Evolutionary conservation across 2,113 vertebrate species (phyloP), one percentile per base, ranked within the genome.

Genomic region (Hypomesus transpacificus): DNA sequence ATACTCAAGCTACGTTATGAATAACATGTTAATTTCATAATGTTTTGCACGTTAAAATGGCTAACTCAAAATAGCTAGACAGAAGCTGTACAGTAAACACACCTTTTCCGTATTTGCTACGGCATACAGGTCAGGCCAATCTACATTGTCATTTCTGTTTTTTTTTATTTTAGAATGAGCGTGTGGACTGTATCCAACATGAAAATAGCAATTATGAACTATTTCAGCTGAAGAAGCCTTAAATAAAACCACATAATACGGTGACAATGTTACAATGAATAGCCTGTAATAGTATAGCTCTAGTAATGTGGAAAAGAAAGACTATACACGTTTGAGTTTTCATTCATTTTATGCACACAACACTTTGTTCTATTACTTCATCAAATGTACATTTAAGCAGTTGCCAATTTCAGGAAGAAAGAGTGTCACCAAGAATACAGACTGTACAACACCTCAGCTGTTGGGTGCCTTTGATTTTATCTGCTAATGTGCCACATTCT

Each of bases 91-190:
- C 31, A 34, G 72, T 77, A 21, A 39, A 56, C 24, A 34, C 63
- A 58, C 54, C 54, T 17, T 56, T 76, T 73, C 67, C 22, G 34
- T n/a, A 21, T 70, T 84, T 80, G 4, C 77, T 87, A 90, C 80
- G 89, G 89, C 75, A 79, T 70, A 70, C 21, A 61, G 69, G 24
- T 8, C 0, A 26, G 82, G 78, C 78, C 72, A 64, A 24, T 31
- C 21, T 59, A 22, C 4, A 14, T 14, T 59, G 20, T 1, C 57
- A 24, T 6, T 59, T 9, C 57, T 14, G 13, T 16, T 58, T 34
- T 8, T 34, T 8, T 34, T 34, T 34, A 34, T 34, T 34, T 34
- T 5, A 34, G 7, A 34, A 34, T 13, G 39, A 13, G 39, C 9
- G 1, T 46, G 39, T 46, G 39, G 39, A 9, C 39, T 26, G 9